Conservation (phyloP, 2,888 invertebrate genomes). For the Eupithecia insigniata region DNA sequence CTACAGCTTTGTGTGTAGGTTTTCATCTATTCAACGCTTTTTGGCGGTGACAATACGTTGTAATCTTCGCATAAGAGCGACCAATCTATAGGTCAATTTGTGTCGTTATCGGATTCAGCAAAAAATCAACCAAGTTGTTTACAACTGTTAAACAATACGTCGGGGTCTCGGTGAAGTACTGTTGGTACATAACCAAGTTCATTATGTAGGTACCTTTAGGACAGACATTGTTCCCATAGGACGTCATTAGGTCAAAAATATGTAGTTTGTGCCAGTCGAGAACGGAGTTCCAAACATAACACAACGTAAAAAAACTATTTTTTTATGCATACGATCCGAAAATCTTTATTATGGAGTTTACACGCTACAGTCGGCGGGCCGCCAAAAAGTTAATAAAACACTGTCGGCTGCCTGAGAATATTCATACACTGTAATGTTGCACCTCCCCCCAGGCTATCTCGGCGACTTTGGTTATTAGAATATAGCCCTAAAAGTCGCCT, state of each 20-base stretch:
- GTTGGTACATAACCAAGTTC: no score
- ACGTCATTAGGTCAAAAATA: no score
- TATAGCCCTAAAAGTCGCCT: neutral
- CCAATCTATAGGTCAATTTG: conserved; percentile 5
- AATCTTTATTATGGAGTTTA: no score
- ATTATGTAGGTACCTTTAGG: no score
- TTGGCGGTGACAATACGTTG: neutral
- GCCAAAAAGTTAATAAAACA: no score
- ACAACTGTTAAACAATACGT: neutral
- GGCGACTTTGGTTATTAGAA: neutral
- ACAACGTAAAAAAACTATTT: no score
- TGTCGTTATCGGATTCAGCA: neutral
- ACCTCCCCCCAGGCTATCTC: neutral
- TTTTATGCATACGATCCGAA: no score
- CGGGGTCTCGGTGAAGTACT: neutral
- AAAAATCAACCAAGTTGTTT: neutral
- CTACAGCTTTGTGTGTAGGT: neutral
- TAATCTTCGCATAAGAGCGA: neutral
- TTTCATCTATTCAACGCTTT: neutral
- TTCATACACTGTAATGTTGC: neutral
- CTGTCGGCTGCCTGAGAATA: no score
- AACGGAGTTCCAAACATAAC: no score
- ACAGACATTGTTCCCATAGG: no score
- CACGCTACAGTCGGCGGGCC: no score
- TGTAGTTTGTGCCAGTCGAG: no score